Base-by-base conservation (phyloP, 2,888 invertebrate species). In the Eupithecia exiguata region DNA sequence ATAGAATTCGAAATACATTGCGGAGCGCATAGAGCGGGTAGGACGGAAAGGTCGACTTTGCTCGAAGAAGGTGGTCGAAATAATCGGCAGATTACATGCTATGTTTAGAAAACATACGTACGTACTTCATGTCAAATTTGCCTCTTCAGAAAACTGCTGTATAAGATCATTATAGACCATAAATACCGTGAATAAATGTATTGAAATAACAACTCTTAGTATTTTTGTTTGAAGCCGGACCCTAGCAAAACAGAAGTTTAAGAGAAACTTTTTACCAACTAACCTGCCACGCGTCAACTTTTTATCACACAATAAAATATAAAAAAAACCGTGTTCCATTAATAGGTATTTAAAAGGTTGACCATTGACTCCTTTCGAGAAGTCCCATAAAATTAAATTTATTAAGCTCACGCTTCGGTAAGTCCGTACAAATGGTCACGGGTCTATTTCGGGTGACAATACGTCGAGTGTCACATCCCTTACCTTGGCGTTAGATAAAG, bases 321-420 rank as follows among this genome's bases (percentile, higher is more conserved):
- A 70, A 80, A 82, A 85, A 83, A 85, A 83, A 81, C 80, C 77
- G 74, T 84, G 84, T 85, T 78, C 78, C 82, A 76, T 79, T 79
- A 80, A 77, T 77, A 80, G 78, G 81, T 81, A 83, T 80, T 84
- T 82, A 84, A 84, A n/a, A 84, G 85, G 74, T 81, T 88, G 87
- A 84, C 87, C 88, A 86, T 84, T 86, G 79, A 82, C 71, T 76
- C 85, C 84, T 86, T 88, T 89, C 81, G 85, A 84, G 82, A 79
- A 79, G 81, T 86, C 88, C 82, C 88, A 92, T 93, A 93, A 93
- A 94, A 91, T 77, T 80, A 79, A 88, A 94, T 94, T 94, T 94
- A 94, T 93, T 85, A 84, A 84, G 88, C 88, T 89, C 89, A 89
- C 88, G 86, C 84, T 86, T 78, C 89, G 81, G 86, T 88, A 88